Evolutionary conservation across 2,888 invertebrate genomes (phyloP), one percentile per base, ranked within the genome.

Genomic region (Leptopilina drosophilae): DNA sequence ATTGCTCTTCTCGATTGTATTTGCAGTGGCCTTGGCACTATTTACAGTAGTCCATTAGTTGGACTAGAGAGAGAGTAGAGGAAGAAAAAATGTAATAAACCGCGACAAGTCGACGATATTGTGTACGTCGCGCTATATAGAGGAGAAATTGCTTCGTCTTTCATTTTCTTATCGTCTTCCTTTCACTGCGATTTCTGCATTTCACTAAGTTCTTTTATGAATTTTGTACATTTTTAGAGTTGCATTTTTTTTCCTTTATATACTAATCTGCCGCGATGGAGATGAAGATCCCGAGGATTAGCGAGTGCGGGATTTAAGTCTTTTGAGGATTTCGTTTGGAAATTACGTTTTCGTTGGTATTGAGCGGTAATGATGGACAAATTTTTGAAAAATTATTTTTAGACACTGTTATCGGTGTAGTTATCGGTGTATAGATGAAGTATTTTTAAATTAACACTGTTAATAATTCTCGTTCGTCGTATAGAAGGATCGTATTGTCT

Each of bases 11-110:
- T 14, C 33, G 14, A 53, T 14, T 49, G 53, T 49, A 26, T 73
- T 53, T 49, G 11, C 64, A 14, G n/a, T 73, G 73, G 83, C 87
- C 89, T 87, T 87, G 87, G 86, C 85, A 87, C 88, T 87, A 87
- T 90, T 89, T 89, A 85, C 82, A 85, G 84, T 84, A 85, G 86
- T 88, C 87, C 87, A 89, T 90, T 88, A 88, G 85, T 86, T 84
- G 82, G 3, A 33, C 82, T 20, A 20, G 64, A 80, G 83, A 84
- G 84, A 80, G 80, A 80, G 78, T 69, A 79, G 3, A 33, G 5
- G 84, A 84, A 81, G 82, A 88, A 82, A 88, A 87, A 89, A 89
- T 88, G 87, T 88, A 88, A 88, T 88, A 89, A 90, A 89, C 85
- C 85, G 84, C 86, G 86, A 87, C 87, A 86, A 86, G 86, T 87